Conservation (phyloP, 2,113 vertebrate species). For the Amblyopsis rosae region DNA sequence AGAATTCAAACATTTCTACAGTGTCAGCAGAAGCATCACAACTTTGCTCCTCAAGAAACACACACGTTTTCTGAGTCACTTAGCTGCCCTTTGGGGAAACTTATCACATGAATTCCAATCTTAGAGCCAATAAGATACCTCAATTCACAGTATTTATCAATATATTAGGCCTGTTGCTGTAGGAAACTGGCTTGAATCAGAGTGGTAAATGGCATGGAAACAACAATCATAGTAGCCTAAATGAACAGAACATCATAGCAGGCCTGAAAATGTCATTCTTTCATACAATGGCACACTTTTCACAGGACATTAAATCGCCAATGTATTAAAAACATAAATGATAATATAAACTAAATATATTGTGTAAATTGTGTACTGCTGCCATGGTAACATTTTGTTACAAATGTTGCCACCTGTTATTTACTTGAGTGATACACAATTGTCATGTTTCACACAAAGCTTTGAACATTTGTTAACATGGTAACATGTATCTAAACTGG, state of each 20-base stretch:
- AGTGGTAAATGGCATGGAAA: constrained; percentile 38
- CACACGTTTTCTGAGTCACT: constrained; percentile 5
- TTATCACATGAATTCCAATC: constrained; percentile 37
- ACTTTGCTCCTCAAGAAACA: background rate
- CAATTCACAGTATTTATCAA: constrained; percentile 44
- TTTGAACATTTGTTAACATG: too few species aligned
- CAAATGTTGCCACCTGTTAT: too few species aligned
- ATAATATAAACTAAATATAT: constrained; percentile 37
- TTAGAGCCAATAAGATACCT: constrained; percentile 19
- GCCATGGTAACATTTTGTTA: background rate
- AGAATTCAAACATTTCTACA: constrained; percentile 29
- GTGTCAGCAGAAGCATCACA: constrained; percentile 47
- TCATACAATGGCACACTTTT: constrained; percentile 29
- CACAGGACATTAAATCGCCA: constrained; percentile 45
- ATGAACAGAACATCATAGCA: constrained; percentile 48
- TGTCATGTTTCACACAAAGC: too few species aligned
- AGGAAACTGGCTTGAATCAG: constrained; percentile 12
- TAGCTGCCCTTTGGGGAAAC: constrained; percentile 7
- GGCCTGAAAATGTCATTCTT: constrained; percentile 18
- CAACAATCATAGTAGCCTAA: constrained; percentile 47
- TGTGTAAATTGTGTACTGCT: constrained; percentile 42
- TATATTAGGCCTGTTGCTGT: constrained; percentile 17
- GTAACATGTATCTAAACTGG: too few species aligned
- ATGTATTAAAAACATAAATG: constrained; percentile 37
- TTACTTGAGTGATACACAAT: too few species aligned